Evolutionary conservation across 2,888 invertebrate species (phyloP).

Genomic region (Rotaria macrura): DNA sequence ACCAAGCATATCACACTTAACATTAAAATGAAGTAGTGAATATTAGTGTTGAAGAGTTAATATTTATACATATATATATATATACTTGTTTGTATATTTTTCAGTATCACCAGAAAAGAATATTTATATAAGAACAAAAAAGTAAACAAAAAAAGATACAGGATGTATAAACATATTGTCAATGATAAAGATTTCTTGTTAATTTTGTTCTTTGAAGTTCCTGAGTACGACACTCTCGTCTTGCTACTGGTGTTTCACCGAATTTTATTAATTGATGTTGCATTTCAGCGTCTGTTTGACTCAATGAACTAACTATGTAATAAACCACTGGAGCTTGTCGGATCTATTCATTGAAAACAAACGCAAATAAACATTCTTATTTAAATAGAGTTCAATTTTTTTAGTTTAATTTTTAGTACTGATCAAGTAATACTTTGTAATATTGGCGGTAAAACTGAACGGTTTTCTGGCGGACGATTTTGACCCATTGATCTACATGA

Average conservation of each 20-base stretch:
- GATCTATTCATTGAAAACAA: no score
- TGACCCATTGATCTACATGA: neutral
- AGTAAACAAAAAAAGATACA: neutral
- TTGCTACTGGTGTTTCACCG: neutral
- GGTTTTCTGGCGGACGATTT: neutral
- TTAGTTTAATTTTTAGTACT: neutral
- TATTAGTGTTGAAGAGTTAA: neutral
- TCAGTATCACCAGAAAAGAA: neutral
- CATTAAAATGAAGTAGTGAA: neutral
- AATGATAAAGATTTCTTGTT: slow-evolving; percentile 16
- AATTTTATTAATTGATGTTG: neutral
- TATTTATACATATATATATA: neutral
- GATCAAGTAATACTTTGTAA: neutral
- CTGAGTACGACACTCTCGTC: neutral
- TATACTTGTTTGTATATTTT: neutral
- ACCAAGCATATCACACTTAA: no score
- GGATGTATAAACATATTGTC: slow-evolving; percentile 5
- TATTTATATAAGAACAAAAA: neutral
- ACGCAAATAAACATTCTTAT: neutral
- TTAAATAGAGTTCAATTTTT: neutral
- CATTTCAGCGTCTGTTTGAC: neutral
- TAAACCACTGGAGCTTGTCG: neutral
- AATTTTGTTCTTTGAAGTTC: slow-evolving; percentile 11
- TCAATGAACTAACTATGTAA: neutral
- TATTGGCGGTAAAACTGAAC: slow-evolving; percentile 4